phyloP scores from a whole-genome alignment of 1,140 invertebrate species.

The Sarcophaga peregrina region DNA sequence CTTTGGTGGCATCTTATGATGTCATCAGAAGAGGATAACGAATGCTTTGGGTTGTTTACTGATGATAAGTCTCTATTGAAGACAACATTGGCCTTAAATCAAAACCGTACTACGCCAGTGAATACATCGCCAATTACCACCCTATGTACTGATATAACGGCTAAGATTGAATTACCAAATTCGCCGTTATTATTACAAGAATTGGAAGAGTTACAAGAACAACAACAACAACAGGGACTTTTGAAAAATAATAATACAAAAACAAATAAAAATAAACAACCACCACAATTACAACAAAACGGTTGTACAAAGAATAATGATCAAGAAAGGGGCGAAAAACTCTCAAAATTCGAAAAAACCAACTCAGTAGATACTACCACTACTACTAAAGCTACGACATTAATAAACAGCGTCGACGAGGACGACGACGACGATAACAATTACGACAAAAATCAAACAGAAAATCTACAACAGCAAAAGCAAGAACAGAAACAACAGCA shows the following conservation, averaged over 20 bases:
- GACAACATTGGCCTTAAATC: constrained; percentile 53
- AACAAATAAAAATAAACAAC: constrained; percentile 46
- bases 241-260: no score
- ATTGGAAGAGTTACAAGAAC: constrained; percentile 47
- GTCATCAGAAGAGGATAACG: constrained; percentile 93
- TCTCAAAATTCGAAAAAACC: background rate
- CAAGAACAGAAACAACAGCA: constrained; percentile 15
- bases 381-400: constrained; percentile 44
- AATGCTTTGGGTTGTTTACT: constrained; percentile 88
- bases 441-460: constrained; percentile 22
- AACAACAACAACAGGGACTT: constrained; percentile 20
- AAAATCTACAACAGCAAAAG: background rate
- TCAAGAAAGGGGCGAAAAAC: constrained; percentile 54
- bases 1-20: constrained; percentile 79
- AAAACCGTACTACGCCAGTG: constrained; percentile 32
- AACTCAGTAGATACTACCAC: background rate
- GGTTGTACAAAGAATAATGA: constrained; percentile 49
- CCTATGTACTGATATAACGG: background rate
- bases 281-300: constrained; percentile 47
- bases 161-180: constrained; percentile 19
- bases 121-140: background rate
- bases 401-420: constrained; percentile 42
- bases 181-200: constrained; percentile 16
- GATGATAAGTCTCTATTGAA: constrained; percentile 88
- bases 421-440: constrained; percentile 22